Base-by-base conservation (phyloP, 2,113 vertebrate species). In the Mormyrus lacerda region DNA sequence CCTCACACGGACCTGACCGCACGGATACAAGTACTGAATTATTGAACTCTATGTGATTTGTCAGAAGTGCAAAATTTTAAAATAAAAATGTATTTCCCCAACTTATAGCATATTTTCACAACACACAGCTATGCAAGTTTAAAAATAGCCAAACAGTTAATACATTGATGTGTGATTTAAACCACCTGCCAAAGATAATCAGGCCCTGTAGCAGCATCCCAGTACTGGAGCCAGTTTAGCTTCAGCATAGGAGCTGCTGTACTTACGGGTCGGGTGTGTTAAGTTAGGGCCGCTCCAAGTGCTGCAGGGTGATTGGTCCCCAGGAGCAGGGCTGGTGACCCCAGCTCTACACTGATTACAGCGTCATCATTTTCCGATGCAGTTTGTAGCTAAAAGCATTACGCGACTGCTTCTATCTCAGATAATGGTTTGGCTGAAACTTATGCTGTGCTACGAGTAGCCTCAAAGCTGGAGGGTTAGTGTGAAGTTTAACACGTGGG, bases 401-500 rank as follows among this genome's bases (percentile, higher is more conserved):
- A n/a, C 55, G 2, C 55, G 4, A n/a, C 55, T 61, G 55, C 58
- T 65, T 9, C 1, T 2, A 3, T 11, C 61, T 69, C 61, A 0
- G n/a, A 4, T 4, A 13, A 11, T 0, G 10, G 73, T 15, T 79
- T 42, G 17, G 73, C 73, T 21, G 17, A 19, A 79, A 8, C 31
- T 0, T 1, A 8, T 5, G 11, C 1, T 35, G 0, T 2, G 5
- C 15, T 2, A 39, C 4, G 31, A 2, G 31, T 6, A 13, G 1
- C 13, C 69, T 17, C 13, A 17, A 5, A 6, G 31, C 15, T 39
- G 27, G 31, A 39, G 69, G 13, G 8, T 76, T 73, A 6, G 31
- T 35, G 65, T 61, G 58, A 61, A n/a, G 21, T 73, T 73, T n/a
- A n/a, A 31, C 35, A 19, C 35, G 5, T 6, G 15, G 31, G 1